Percentiles rank a stretch among this genome's conserved stretches.
These are phyloP conservation scores for Recurvirostra avosetta DNA, from an alignment of 2,113 vertebrate species.

Conservation along the genomic window DNA sequence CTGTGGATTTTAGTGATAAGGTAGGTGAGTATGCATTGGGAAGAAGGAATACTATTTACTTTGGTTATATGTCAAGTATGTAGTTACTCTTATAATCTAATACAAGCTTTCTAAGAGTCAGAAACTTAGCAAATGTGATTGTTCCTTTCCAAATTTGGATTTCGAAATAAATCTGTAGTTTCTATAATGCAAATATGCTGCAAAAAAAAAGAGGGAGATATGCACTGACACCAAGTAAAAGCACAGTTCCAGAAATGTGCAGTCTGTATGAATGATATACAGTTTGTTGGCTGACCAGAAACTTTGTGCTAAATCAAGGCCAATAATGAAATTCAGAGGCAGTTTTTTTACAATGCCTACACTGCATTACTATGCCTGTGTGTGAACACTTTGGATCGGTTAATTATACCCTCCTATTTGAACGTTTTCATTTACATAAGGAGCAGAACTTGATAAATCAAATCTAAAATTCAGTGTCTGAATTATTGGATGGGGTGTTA, in stretches of 20 bases:
- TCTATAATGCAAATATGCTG: not conserved
- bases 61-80: not conserved
- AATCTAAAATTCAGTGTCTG: not conserved
- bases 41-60: not conserved
- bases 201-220: not conserved
- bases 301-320: not conserved
- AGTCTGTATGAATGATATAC: not conserved
- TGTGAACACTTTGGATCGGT: not conserved
- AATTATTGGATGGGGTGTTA: constrained; percentile 12
- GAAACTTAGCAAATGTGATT: not conserved
- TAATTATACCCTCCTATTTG: not conserved
- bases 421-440: not conserved
- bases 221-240: not conserved
- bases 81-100: not conserved
- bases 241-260: not conserved
- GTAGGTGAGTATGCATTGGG: not conserved
- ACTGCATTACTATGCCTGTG: not conserved
- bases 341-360: not conserved
- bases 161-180: not conserved
- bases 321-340: constrained; percentile 24
- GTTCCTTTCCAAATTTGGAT: not conserved
- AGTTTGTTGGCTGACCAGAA: constrained; percentile 12
- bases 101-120: not conserved
- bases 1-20: not conserved
- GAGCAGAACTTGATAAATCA: constrained; percentile 11